A percentile compares a stretch with the other conserved stretches of the same genome.
Conservation (phyloP, 1,140 invertebrate genomes). For the Drosophila ambigua region DNA sequence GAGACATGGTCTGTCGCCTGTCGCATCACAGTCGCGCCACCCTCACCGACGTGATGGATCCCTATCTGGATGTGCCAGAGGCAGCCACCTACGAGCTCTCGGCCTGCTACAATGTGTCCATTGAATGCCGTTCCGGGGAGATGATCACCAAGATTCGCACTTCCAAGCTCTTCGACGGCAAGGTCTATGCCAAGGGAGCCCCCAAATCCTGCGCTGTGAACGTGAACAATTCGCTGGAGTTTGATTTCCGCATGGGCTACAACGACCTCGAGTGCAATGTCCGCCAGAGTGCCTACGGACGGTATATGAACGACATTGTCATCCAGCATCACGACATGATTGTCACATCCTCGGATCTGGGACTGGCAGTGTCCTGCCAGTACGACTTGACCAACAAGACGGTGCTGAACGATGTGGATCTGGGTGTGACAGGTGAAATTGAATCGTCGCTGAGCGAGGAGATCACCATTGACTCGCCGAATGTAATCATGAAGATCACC, state of each 20-base stretch:
- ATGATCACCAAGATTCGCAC: constrained; percentile 97
- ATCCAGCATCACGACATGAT: constrained; percentile 98
- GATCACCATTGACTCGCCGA: constrained; percentile 95
- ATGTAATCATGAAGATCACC: constrained; percentile 97
- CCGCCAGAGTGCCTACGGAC: constrained; percentile 92
- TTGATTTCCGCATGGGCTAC: constrained; percentile 94
- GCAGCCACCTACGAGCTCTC: constrained; percentile 95
- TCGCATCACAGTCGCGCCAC: constrained; percentile 95
- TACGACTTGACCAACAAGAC: constrained; percentile 97
- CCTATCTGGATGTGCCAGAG: constrained; percentile 94
- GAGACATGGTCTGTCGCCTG: constrained; percentile 95
- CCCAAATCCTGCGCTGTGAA: constrained; percentile 96
- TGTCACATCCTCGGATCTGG: constrained; percentile 96
- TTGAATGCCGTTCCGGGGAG: constrained; percentile 94
- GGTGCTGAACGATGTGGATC: constrained; percentile 94
- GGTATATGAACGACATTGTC: constrained; percentile 94
- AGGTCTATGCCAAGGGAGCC: constrained; percentile 96
- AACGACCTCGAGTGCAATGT: constrained; percentile 96
- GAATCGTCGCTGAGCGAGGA: constrained; percentile 91
- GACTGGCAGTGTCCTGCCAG: constrained; percentile 96
- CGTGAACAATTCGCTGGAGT: constrained; percentile 92
- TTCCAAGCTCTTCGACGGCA: constrained; percentile 96
- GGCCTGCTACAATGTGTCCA: constrained; percentile 97
- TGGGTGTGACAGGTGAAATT: constrained; percentile 94
- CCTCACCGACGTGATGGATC: constrained; percentile 94